Percentiles rank a stretch among this genome's conserved stretches.
Evolutionary conservation across 2,797 vertebrate species (phyloP).

Genomic region (Pygocentrus nattereri): DNA sequence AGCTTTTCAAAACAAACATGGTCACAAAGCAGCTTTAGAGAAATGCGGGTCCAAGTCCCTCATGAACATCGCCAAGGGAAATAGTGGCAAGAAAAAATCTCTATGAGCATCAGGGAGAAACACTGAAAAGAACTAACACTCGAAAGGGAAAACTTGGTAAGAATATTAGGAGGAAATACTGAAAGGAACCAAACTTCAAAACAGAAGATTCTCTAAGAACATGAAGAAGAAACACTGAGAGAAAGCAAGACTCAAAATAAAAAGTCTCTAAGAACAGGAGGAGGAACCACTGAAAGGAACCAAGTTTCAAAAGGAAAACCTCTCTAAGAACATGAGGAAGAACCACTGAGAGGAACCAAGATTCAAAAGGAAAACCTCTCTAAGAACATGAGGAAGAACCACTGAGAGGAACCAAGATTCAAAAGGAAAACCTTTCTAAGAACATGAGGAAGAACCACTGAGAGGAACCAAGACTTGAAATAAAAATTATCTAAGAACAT

Average conservation of each 20-base stretch:
- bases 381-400: background rate
- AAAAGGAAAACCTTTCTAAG: no score
- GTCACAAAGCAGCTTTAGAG: slow-evolving; percentile 7
- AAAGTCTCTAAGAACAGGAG: no score
- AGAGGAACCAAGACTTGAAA: background rate
- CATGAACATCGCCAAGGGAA: slow-evolving; percentile 1
- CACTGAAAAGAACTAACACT: background rate
- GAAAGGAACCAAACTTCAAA: background rate
- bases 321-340: no score
- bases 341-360: no score
- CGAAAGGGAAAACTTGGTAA: background rate
- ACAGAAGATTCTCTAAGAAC: no score
- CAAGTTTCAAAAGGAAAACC: no score
- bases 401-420: background rate
- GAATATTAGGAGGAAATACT: background rate
- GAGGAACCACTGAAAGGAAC: no score
- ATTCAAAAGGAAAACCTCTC: background rate
- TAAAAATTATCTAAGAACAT: background rate
- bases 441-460: no score
- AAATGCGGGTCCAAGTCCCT: slow-evolving; percentile 11
- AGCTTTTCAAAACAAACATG: slow-evolving; percentile 2
- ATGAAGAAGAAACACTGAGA: background rate
- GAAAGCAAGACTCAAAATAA: no score
- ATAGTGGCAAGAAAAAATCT: background rate
- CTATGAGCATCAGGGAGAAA: background rate